Evolutionary conservation across 2,113 vertebrate genomes (phyloP).

Genomic region (Pteronura brasiliensis): DNA sequence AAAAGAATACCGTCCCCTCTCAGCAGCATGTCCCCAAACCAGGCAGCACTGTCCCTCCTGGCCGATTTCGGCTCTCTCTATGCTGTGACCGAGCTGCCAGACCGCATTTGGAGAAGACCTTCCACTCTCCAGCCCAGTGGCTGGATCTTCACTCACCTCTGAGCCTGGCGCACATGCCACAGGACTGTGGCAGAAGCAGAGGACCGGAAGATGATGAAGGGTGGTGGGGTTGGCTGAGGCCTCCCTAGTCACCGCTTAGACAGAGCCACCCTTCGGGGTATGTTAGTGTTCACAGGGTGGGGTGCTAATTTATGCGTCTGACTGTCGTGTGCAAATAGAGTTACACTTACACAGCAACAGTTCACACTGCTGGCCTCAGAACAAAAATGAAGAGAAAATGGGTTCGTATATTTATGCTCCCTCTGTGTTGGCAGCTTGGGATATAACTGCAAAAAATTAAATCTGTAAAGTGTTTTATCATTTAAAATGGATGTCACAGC

Average conservation of each 20-base stretch:
- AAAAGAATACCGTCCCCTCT: not conserved
- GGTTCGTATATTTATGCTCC: not conserved
- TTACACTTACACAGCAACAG: too few relatives aligned
- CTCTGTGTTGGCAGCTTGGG: not conserved
- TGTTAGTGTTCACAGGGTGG: accelerated
- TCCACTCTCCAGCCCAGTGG: accelerated
- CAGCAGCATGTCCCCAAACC: too few relatives aligned
- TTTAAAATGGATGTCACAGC: not conserved
- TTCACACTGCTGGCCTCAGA: not conserved
- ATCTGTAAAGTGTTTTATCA: not conserved
- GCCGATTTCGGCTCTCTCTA: not conserved
- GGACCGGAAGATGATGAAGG: not conserved
- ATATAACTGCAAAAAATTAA: not conserved
- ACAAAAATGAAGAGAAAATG: not conserved
- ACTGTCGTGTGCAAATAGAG: not conserved
- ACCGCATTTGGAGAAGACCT: not conserved
- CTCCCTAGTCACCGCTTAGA: too few relatives aligned
- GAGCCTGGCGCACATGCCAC: accelerated
- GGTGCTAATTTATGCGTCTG: not conserved
- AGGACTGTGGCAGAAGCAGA: not conserved
- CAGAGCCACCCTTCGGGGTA: accelerated
- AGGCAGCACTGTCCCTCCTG: not conserved
- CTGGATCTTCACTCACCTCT: accelerated
- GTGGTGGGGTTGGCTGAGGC: accelerated
- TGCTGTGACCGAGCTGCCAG: accelerated